Percentiles rank a stretch among this genome's conserved stretches.
phyloP scores from a whole-genome alignment of 2,888 invertebrate species.

The Drosophila pseudotalamancana region DNA sequence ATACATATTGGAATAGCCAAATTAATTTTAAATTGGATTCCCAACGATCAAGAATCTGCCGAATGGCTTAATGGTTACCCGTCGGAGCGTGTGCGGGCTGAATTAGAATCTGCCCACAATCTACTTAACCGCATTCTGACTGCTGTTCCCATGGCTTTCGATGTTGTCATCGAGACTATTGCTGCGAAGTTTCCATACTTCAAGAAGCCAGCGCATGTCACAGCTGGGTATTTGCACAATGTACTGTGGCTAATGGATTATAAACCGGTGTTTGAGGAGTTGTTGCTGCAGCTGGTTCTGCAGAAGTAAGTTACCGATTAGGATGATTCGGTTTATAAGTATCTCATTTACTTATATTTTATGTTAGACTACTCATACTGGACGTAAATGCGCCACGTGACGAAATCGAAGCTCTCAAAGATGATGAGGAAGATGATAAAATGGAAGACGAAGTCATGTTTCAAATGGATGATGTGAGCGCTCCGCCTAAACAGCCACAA shows the following conservation, averaged over 20 bases:
- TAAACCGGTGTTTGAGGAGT: constrained; percentile 88
- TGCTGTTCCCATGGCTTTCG: constrained; percentile 87
- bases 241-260: constrained; percentile 91
- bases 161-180: constrained; percentile 88
- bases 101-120: constrained; percentile 88
- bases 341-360: neutral
- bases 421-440: constrained; percentile 84
- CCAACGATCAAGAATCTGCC: constrained; percentile 84
- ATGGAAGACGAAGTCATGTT: constrained; percentile 77
- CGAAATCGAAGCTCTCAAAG: constrained; percentile 86
- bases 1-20: constrained; percentile 87
- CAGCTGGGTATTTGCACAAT: constrained; percentile 91
- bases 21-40: constrained; percentile 87
- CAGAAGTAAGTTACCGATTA: constrained; percentile 87
- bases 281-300: constrained; percentile 90
- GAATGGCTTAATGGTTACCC: constrained; percentile 88
- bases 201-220: constrained; percentile 88
- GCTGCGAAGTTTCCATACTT: constrained; percentile 90
- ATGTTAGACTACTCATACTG: constrained; percentile 88
- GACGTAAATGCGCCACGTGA: constrained; percentile 89
- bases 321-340: neutral
- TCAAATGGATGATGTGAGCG: constrained; percentile 72
- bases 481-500: constrained; percentile 27
- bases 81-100: constrained; percentile 85
- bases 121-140: constrained; percentile 83